Evolutionary conservation across 53 echinoderm and acorn worm species (phyloP).

Genomic region (Antedon mediterranea): DNA sequence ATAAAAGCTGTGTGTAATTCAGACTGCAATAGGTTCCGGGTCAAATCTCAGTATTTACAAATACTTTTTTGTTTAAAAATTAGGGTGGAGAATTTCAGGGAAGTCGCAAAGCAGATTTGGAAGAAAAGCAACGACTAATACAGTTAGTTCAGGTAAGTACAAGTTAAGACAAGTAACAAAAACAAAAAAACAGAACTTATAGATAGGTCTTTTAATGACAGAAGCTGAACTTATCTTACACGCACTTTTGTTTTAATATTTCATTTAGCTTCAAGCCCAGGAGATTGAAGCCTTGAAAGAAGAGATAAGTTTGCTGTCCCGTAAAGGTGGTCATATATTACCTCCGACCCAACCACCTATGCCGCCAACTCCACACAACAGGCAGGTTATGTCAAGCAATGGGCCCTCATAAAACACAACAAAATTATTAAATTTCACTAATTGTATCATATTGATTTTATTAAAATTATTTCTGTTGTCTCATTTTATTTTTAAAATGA

Average conservation of each 20-base stretch:
- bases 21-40: too few species aligned
- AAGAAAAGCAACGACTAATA: constrained; percentile 70
- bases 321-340: constrained; percentile 94
- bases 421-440: too few species aligned
- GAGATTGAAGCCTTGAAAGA: constrained; percentile 93
- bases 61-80: too few species aligned
- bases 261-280: constrained; percentile 76
- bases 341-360: constrained; percentile 88
- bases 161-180: too few species aligned
- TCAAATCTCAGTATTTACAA: too few species aligned
- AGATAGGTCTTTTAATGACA: too few species aligned
- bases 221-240: constrained; percentile 12
- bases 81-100: constrained; percentile 87
- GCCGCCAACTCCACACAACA: constrained; percentile 37
- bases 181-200: too few species aligned
- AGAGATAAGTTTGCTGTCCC: constrained; percentile 77
- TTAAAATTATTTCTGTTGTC: too few species aligned
- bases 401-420: background rate
- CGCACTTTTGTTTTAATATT: too few species aligned
- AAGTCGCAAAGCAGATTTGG: constrained; percentile 74
- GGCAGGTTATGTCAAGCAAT: constrained; percentile 10
- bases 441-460: too few species aligned
- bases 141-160: constrained; percentile 63
- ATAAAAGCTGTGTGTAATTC: too few species aligned
- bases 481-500: too few species aligned